A percentile compares a stretch with the other conserved stretches of the same genome.
Conservation (phyloP, 2,797 vertebrate species). For the Diplodus puntazzo region DNA sequence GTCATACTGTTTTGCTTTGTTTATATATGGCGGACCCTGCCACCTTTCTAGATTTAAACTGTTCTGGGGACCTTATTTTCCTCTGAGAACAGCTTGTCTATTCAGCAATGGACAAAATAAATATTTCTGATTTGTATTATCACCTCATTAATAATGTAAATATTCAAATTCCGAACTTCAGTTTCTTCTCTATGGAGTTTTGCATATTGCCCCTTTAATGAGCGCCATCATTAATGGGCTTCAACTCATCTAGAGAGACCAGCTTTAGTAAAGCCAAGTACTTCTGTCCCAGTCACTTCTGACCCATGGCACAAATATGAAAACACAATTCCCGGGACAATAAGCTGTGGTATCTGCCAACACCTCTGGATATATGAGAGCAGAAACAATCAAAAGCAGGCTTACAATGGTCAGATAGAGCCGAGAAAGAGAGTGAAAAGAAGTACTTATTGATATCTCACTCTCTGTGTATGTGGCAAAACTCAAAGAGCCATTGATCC, state of each 20-base stretch:
- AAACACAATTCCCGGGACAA: slow-evolving; percentile 22
- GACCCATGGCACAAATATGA: slow-evolving; percentile 16
- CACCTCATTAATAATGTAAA: too few species aligned
- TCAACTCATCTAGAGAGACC: slow-evolving; percentile 47
- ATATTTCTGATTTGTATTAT: too few species aligned
- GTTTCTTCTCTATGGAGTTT: too few species aligned
- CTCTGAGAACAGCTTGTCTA: too few species aligned
- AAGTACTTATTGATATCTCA: slow-evolving; percentile 66
- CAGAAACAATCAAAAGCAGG: slow-evolving; percentile 37
- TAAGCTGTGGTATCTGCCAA: slow-evolving; percentile 17
- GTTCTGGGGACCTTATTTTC: too few species aligned
- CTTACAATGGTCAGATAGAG: slow-evolving; percentile 8
- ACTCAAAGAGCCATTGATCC: slow-evolving; percentile 73
- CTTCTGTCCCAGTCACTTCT: slow-evolving; percentile 31
- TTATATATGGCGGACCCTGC: too few species aligned
- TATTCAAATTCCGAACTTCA: too few species aligned
- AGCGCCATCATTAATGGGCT: slow-evolving; percentile 42
- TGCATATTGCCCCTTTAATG: too few species aligned
- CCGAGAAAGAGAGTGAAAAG: slow-evolving; percentile 37
- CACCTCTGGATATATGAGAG: slow-evolving; percentile 14
- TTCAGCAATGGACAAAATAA: too few species aligned
- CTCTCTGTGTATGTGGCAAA: slow-evolving; percentile 58
- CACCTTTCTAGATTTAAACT: too few species aligned
- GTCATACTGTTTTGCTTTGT: too few species aligned
- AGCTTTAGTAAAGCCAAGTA: slow-evolving; percentile 38